Percentiles rank a stretch among this genome's conserved stretches.
Conservation (phyloP, 2,888 invertebrate genomes). For the Quadriops clusia region DNA sequence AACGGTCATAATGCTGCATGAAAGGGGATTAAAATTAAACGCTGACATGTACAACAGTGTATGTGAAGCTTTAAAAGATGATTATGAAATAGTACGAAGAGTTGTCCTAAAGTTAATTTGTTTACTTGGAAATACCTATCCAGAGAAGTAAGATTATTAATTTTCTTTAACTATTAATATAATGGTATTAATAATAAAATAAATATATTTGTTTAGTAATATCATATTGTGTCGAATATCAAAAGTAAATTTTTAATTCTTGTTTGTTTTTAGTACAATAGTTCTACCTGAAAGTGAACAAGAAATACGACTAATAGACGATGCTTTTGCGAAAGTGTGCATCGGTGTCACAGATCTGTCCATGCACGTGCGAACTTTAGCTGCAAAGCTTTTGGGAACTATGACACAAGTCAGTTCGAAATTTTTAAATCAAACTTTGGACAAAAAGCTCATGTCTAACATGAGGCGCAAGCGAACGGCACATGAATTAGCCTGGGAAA, state of each 20-base stretch:
- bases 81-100: slow-evolving; percentile 85
- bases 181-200: too few species aligned
- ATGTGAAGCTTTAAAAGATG: slow-evolving; percentile 72
- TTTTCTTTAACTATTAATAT: too few species aligned
- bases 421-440: slow-evolving; percentile 90
- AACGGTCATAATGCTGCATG: slow-evolving; percentile 71
- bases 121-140: slow-evolving; percentile 74
- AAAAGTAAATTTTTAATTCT: background rate
- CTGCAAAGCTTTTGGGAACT: slow-evolving; percentile 74
- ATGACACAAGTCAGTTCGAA: slow-evolving; percentile 78
- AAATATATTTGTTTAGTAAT: slow-evolving; percentile 5
- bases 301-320: slow-evolving; percentile 81
- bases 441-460: slow-evolving; percentile 95
- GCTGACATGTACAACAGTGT: slow-evolving; percentile 56
- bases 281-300: slow-evolving; percentile 64
- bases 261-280: slow-evolving; percentile 44
- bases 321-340: slow-evolving; percentile 92
- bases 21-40: slow-evolving; percentile 69
- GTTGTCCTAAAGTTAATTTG: slow-evolving; percentile 78
- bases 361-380: slow-evolving; percentile 73
- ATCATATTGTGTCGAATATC: background rate
- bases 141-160: slow-evolving; percentile 57
- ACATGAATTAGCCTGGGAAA: slow-evolving; percentile 74
- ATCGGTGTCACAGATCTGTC: slow-evolving; percentile 87
- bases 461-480: slow-evolving; percentile 68